A percentile compares a stretch with the other conserved stretches of the same genome.
Evolutionary conservation across 2,113 vertebrate genomes (phyloP).

Genomic region (Rhea pennata): DNA sequence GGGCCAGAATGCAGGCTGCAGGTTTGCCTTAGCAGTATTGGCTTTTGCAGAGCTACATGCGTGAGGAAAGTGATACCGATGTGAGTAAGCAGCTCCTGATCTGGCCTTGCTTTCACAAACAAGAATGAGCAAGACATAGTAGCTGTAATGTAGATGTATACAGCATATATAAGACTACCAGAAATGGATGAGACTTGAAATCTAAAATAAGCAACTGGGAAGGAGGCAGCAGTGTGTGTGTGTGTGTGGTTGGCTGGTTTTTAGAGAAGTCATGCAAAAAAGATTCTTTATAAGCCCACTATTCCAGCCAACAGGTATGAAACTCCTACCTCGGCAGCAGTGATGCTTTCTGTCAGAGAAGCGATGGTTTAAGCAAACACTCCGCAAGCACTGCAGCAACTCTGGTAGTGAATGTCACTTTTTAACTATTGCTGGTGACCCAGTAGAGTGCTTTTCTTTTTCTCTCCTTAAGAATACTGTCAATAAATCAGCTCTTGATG

Average conservation of each 20-base stretch:
- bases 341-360: neutral
- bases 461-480: neutral
- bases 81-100: neutral
- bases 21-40: neutral
- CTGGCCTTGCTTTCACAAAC: neutral
- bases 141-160: neutral
- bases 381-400: neutral
- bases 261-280: neutral
- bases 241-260: neutral
- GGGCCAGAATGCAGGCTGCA: neutral
- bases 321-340: neutral
- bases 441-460: neutral
- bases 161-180: neutral
- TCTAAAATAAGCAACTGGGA: neutral
- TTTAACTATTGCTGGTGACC: neutral
- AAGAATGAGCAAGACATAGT: fast-evolving
- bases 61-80: neutral
- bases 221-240: neutral
- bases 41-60: neutral
- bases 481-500: neutral
- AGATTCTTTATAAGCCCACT: neutral
- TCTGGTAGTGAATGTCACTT: neutral
- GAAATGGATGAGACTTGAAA: neutral
- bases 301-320: neutral
- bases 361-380: neutral